A percentile compares a stretch with the other conserved stretches of the same genome.
phyloP scores from a whole-genome alignment of 2,888 invertebrate genomes.

The Sisyra nigra region DNA sequence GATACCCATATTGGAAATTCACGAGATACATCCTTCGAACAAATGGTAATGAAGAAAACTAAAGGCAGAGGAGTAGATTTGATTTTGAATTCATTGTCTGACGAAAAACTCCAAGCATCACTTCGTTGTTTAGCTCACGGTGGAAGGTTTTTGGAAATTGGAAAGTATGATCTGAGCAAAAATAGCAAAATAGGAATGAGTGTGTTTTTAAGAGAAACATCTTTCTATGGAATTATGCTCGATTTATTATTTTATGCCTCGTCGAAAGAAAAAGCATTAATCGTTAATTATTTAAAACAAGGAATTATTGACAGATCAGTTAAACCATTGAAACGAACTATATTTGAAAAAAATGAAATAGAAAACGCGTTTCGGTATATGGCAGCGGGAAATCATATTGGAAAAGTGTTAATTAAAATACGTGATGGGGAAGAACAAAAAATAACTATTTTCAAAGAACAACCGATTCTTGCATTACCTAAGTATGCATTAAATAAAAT shows the following conservation, averaged over 20 bases:
- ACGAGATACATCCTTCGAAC: conserved; percentile 72
- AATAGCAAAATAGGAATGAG: conserved; percentile 49
- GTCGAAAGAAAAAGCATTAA: conserved; percentile 36
- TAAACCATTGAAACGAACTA: conserved; percentile 45
- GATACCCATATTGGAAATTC: conserved; percentile 71
- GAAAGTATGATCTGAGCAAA: conserved; percentile 62
- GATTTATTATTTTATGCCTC: conserved; percentile 53
- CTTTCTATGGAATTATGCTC: conserved; percentile 63
- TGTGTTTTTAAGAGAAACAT: conserved; percentile 50
- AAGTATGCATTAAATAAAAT: conserved; percentile 20
- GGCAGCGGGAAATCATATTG: too few species aligned
- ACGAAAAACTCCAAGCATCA: conserved; percentile 71
- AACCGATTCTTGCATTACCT: conserved; percentile 27
- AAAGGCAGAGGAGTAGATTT: conserved; percentile 80
- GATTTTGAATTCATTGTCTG: conserved; percentile 80
- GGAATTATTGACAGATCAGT: conserved; percentile 49
- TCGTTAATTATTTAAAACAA: too few species aligned
- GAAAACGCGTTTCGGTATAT: conserved; percentile 55
- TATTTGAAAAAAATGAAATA: conserved; percentile 46
- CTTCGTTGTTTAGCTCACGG: conserved; percentile 38
- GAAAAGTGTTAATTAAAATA: conserved; percentile 30
- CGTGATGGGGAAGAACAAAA: conserved; percentile 21
- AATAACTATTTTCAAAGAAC: conserved; percentile 19
- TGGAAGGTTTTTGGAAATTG: conserved; percentile 71
- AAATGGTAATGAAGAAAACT: conserved; percentile 63